Evolutionary conservation across 2,797 vertebrate genomes (phyloP).

Genomic region (Netta rufina): DNA sequence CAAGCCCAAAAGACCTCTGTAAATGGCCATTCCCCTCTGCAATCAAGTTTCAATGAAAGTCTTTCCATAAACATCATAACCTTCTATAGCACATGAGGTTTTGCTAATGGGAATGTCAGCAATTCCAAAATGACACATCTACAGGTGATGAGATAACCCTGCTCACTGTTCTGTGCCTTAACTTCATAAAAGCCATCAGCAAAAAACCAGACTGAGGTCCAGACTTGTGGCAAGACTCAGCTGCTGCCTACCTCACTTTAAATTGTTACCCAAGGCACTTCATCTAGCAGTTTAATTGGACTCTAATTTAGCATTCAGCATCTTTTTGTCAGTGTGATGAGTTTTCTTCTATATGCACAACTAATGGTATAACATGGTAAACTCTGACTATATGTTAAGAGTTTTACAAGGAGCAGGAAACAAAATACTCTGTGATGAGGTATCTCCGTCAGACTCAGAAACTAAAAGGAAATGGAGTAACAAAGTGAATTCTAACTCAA

Average conservation of each 20-base stretch:
- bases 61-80: not conserved
- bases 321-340: not conserved
- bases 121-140: not conserved
- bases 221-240: not conserved
- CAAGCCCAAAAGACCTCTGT: slow-evolving; percentile 13
- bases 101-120: not conserved
- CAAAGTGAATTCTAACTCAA: not conserved
- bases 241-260: not conserved
- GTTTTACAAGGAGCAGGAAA: not conserved
- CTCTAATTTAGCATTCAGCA: not conserved
- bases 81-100: not conserved
- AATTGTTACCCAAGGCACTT: not conserved
- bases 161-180: not conserved
- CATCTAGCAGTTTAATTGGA: not conserved
- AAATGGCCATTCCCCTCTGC: not conserved
- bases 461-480: not conserved
- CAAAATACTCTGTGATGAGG: not conserved
- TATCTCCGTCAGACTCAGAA: not conserved
- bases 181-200: not conserved
- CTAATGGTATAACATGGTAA: not conserved
- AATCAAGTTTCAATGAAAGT: slow-evolving; percentile 28
- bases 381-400: not conserved
- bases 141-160: not conserved
- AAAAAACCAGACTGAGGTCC: not conserved
- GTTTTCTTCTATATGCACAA: not conserved